phyloP scores from a whole-genome alignment of 2,888 invertebrate genomes.

The Luperina testacea region DNA sequence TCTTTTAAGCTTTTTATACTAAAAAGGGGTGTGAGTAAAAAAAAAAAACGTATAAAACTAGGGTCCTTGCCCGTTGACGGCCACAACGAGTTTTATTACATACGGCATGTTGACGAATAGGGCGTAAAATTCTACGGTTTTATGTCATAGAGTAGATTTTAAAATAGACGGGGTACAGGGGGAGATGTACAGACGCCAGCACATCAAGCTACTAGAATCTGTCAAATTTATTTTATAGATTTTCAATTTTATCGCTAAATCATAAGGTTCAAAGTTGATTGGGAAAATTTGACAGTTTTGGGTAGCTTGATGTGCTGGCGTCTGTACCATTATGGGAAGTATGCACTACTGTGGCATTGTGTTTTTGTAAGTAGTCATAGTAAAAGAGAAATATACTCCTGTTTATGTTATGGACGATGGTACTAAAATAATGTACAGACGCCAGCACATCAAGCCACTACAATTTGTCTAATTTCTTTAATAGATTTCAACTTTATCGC shows the following conservation, averaged over 20 bases:
- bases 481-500: too few relatives aligned
- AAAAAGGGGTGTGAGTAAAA: conserved; percentile 81
- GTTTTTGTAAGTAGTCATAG: background rate
- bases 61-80: conserved; percentile 83
- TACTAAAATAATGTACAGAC: background rate
- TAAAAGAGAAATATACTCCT: conserved; percentile 45
- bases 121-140: conserved; percentile 74
- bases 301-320: too few relatives aligned
- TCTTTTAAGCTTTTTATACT: conserved; percentile 78
- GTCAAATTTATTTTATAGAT: too few relatives aligned
- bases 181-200: conserved; percentile 11
- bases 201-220: too few relatives aligned
- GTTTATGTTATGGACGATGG: conserved; percentile 3
- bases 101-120: conserved; percentile 85
- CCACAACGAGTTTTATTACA: conserved; percentile 84
- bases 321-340: conserved; percentile 11
- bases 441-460: too few relatives aligned
- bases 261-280: too few relatives aligned
- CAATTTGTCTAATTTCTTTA: too few relatives aligned
- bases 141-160: conserved; percentile 72
- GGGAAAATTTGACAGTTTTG: too few relatives aligned
- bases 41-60: conserved; percentile 76
- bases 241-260: too few relatives aligned
- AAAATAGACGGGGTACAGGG: conserved; percentile 52
- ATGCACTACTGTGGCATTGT: conserved; percentile 24